A percentile compares a stretch with the other conserved stretches of the same genome.
phyloP scores from a whole-genome alignment of 2,113 vertebrate genomes.

The Pholis gunnellus region DNA sequence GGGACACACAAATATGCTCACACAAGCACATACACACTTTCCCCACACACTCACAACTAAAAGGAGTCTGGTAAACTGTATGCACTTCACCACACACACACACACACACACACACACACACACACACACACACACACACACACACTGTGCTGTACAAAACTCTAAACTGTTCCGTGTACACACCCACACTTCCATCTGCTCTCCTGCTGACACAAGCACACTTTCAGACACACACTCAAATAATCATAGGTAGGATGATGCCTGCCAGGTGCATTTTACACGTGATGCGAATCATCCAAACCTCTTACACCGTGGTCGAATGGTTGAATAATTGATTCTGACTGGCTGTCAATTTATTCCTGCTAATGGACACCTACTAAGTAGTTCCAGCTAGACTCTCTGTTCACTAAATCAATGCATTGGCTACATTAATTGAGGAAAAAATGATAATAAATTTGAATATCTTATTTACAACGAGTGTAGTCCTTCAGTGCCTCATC shows the following conservation, averaged over 20 bases:
- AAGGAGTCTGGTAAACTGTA: neutral
- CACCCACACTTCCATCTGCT: constrained; percentile 59
- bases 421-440: too few species aligned
- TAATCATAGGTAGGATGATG: constrained; percentile 6
- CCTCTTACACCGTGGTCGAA: neutral
- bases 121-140: too few species aligned
- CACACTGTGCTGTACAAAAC: constrained; percentile 17
- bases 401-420: too few species aligned
- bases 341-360: too few species aligned
- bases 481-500: too few species aligned
- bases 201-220: constrained; percentile 46
- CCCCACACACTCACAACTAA: neutral
- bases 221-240: constrained; percentile 17
- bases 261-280: constrained; percentile 32
- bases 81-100: constrained; percentile 17
- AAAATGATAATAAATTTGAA: too few species aligned
- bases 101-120: constrained; percentile 48
- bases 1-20: constrained; percentile 6
- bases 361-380: too few species aligned
- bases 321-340: neutral
- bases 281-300: constrained; percentile 37
- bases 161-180: constrained; percentile 9
- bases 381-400: too few species aligned
- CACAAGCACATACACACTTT: neutral
- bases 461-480: too few species aligned